These are phyloP conservation scores for Cyprinella venusta DNA, from an alignment of 2,797 vertebrate genomes.

Conservation along the genomic window DNA sequence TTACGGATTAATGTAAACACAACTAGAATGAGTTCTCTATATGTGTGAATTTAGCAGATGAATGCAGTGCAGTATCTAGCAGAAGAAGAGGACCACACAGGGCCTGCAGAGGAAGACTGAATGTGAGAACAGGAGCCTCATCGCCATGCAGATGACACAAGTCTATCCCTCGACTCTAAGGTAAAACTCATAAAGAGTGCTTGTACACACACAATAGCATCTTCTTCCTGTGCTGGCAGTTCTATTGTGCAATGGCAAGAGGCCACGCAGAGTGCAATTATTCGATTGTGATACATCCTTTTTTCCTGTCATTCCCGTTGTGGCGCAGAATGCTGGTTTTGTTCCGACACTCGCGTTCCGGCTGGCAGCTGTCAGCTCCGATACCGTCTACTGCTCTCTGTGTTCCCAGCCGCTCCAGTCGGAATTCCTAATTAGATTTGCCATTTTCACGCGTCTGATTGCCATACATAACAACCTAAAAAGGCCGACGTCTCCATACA, in stretches of 20 bases:
- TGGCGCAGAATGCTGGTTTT: slow-evolving; percentile 79
- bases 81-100: slow-evolving; percentile 6
- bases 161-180: slow-evolving; percentile 63
- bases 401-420: slow-evolving; percentile 74
- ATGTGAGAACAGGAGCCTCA: slow-evolving; percentile 29
- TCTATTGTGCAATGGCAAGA: slow-evolving; percentile 82
- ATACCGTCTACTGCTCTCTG: slow-evolving; percentile 74
- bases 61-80: not conserved
- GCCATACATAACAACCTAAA: slow-evolving; percentile 89
- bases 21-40: not conserved
- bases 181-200: slow-evolving; percentile 79
- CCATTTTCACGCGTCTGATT: slow-evolving; percentile 94
- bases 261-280: slow-evolving; percentile 81
- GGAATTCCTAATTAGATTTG: slow-evolving; percentile 96
- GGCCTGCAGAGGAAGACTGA: slow-evolving; percentile 33
- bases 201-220: slow-evolving; percentile 81
- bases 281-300: slow-evolving; percentile 84
- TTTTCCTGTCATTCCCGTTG: slow-evolving; percentile 77
- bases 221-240: slow-evolving; percentile 81
- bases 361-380: slow-evolving; percentile 87
- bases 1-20: not conserved
- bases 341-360: slow-evolving; percentile 78
- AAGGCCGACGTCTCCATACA: slow-evolving; percentile 75
- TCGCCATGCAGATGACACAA: slow-evolving; percentile 51
- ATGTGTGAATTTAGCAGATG: slow-evolving; percentile 18